Evolutionary conservation across 2,888 invertebrate genomes (phyloP).

Genomic region (Leptinotarsa rubiginosa): DNA sequence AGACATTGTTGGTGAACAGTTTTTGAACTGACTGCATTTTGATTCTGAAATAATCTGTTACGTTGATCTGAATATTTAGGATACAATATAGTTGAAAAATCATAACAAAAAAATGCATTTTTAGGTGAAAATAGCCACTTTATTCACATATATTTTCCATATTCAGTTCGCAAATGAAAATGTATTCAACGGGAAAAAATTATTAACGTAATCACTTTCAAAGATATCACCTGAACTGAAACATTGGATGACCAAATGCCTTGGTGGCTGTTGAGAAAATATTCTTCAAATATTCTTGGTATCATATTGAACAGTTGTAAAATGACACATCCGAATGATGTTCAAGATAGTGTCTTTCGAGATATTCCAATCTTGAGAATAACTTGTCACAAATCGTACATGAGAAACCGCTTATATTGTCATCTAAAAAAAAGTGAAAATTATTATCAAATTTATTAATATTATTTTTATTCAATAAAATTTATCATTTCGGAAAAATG

Average conservation of each 20-base stretch:
- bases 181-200: background rate
- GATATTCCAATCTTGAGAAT: slow-evolving; percentile 25
- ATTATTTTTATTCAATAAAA: no score
- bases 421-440: slow-evolving; percentile 6
- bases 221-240: background rate
- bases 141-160: no score
- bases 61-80: no score
- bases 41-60: no score
- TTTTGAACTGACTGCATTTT: no score
- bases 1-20: no score
- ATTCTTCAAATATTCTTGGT: background rate
- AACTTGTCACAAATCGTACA: slow-evolving; percentile 20
- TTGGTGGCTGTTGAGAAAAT: background rate
- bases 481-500: no score
- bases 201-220: no score
- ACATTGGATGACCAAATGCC: background rate
- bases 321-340: slow-evolving; percentile 9
- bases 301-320: slow-evolving; percentile 1
- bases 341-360: slow-evolving; percentile 13
- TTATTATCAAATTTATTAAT: background rate
- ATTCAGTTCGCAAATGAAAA: background rate
- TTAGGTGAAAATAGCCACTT: no score
- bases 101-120: no score
- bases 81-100: no score
- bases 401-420: slow-evolving; percentile 10